These are phyloP conservation scores for Microplitis deprimator DNA, from an alignment of 2,888 invertebrate species.

Conservation along the genomic window DNA sequence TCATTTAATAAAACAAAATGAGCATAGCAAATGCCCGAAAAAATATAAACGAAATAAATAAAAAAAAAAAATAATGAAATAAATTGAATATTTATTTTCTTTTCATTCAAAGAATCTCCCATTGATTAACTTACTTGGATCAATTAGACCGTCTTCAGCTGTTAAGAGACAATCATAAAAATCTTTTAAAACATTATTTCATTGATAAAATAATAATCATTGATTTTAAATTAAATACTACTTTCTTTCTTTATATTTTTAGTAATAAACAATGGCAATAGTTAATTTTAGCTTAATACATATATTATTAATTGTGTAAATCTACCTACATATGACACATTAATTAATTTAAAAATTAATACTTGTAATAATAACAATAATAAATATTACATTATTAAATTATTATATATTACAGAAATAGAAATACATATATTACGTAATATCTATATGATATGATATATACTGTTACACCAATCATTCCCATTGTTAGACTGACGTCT, in stretches of 20 bases:
- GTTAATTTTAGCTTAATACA: not conserved
- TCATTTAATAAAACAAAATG: not conserved
- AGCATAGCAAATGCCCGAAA: not conserved
- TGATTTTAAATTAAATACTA: conserved; percentile 2
- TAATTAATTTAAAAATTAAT: not conserved
- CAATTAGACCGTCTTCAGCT: conserved; percentile 67
- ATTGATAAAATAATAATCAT: conserved; percentile 5
- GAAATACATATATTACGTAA: not conserved
- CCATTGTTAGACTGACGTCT: conserved; percentile 6
- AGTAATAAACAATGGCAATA: not conserved
- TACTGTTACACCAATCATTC: conserved; percentile 11
- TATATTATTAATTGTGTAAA: conserved; percentile 4
- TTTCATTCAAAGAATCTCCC: conserved; percentile 45
- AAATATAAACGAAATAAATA: not conserved
- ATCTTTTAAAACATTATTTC: conserved; percentile 62
- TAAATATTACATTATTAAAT: conserved; percentile 15
- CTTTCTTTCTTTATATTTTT: conserved; percentile 1
- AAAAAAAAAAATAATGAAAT: conserved; percentile 8
- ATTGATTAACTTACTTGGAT: conserved; percentile 68
- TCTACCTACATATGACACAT: conserved; percentile 2
- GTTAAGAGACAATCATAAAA: conserved; percentile 68
- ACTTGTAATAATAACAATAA: conserved; percentile 16
- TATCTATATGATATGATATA: not conserved
- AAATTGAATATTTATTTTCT: conserved; percentile 28
- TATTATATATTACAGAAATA: conserved; percentile 2